phyloP scores from a whole-genome alignment of 2,797 vertebrate genomes.

The Pterois miles region DNA sequence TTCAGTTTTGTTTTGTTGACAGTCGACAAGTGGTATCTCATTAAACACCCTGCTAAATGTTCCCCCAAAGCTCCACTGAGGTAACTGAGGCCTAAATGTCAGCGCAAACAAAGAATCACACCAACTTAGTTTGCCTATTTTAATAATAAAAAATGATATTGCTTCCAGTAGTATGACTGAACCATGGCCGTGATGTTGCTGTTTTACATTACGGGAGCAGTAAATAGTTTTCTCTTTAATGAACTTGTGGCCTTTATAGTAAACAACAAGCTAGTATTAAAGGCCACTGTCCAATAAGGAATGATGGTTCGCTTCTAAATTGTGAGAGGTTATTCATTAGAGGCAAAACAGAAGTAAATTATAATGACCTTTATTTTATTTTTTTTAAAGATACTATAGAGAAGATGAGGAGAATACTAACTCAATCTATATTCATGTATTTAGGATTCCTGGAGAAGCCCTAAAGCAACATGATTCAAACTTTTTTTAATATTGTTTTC shows the following conservation, averaged over 20 bases:
- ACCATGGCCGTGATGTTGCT: not conserved
- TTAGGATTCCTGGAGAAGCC: not conserved
- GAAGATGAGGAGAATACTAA: not conserved
- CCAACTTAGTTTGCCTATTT: not conserved
- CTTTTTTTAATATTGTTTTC: too few relatives aligned
- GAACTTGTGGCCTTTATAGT: slow-evolving; percentile 38
- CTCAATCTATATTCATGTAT: not conserved
- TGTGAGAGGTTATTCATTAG: slow-evolving; percentile 29
- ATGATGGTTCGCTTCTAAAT: not conserved
- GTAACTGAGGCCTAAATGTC: slow-evolving; percentile 12
- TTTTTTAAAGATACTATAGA: not conserved
- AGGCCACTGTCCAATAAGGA: slow-evolving; percentile 45
- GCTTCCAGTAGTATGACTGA: not conserved
- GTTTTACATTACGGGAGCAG: not conserved
- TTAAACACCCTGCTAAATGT: slow-evolving; percentile 5
- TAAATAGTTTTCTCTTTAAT: slow-evolving; percentile 9
- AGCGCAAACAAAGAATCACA: not conserved
- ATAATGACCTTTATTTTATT: slow-evolving; percentile 44
- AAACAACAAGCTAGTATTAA: slow-evolving; percentile 25
- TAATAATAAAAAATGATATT: slow-evolving; percentile 3
- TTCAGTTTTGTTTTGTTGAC: slow-evolving; percentile 36
- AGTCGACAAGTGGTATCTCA: not conserved
- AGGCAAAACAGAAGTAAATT: slow-evolving; percentile 21
- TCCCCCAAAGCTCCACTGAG: not conserved
- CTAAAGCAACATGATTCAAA: too few relatives aligned